A percentile compares a stretch with the other conserved stretches of the same genome.
These are phyloP conservation scores for Oreochromis aureus DNA, from an alignment of 2,113 vertebrate species.

Conservation along the genomic window DNA sequence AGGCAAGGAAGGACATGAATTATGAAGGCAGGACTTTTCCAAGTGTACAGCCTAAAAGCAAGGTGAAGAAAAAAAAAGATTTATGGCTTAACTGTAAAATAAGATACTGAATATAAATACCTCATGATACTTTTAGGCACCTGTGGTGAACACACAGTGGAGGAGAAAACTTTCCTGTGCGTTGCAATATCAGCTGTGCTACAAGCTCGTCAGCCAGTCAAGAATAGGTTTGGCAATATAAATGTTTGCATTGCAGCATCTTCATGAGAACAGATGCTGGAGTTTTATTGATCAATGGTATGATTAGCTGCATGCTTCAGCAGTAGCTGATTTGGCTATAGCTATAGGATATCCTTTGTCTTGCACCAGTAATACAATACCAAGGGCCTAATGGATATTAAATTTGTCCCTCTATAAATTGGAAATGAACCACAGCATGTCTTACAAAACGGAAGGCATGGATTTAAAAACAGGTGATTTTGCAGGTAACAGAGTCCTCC, in stretches of 20 bases:
- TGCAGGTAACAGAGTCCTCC: neutral
- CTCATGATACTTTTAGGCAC: neutral
- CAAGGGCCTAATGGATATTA: slow-evolving; percentile 3
- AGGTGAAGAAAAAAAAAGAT: neutral
- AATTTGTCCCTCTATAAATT: neutral
- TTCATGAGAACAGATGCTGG: neutral
- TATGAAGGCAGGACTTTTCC: neutral
- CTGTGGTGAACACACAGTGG: neutral
- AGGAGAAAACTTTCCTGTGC: neutral
- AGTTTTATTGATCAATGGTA: neutral
- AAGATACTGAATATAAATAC: neutral
- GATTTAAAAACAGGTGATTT: neutral
- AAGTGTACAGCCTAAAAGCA: neutral
- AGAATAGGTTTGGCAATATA: neutral
- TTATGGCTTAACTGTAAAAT: neutral
- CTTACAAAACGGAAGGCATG: neutral
- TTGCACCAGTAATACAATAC: neutral
- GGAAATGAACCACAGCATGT: neutral
- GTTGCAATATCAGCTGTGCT: neutral
- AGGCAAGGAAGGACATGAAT: neutral
- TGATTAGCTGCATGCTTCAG: neutral
- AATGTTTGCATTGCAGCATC: neutral
- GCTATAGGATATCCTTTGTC: neutral
- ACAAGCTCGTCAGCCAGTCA: neutral
- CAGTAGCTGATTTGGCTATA: neutral